These are phyloP conservation scores for Sepioteuthis lessoniana DNA, from an alignment of 2,888 invertebrate species.

Conservation along the genomic window DNA sequence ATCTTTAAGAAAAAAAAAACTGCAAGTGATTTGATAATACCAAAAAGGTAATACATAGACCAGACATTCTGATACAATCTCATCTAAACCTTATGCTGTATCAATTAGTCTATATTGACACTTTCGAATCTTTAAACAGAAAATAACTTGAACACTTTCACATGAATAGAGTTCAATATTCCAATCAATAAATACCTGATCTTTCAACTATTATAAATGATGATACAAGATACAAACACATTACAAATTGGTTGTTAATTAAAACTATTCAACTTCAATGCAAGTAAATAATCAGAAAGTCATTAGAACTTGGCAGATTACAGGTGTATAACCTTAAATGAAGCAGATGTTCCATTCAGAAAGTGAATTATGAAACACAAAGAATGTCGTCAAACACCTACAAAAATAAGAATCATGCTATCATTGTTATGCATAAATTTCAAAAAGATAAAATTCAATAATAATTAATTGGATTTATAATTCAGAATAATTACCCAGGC, in stretches of 20 bases:
- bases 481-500: background rate
- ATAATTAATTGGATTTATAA: background rate
- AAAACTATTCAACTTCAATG: background rate
- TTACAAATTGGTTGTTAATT: background rate
- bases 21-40: no score
- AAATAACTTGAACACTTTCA: no score
- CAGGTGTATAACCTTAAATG: background rate
- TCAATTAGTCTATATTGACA: no score
- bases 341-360: conserved; percentile 21
- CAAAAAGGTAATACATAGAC: no score
- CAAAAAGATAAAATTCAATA: background rate
- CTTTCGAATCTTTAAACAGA: no score
- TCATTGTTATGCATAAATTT: background rate
- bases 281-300: background rate
- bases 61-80: no score
- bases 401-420: background rate
- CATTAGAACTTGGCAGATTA: background rate
- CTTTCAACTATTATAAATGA: no score
- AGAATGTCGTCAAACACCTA: background rate
- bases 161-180: no score
- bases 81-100: no score
- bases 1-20: no score
- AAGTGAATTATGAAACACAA: background rate
- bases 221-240: background rate
- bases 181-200: no score